These are phyloP conservation scores for Zapornia atra DNA, from an alignment of 2,113 vertebrate species.

Conservation along the genomic window DNA sequence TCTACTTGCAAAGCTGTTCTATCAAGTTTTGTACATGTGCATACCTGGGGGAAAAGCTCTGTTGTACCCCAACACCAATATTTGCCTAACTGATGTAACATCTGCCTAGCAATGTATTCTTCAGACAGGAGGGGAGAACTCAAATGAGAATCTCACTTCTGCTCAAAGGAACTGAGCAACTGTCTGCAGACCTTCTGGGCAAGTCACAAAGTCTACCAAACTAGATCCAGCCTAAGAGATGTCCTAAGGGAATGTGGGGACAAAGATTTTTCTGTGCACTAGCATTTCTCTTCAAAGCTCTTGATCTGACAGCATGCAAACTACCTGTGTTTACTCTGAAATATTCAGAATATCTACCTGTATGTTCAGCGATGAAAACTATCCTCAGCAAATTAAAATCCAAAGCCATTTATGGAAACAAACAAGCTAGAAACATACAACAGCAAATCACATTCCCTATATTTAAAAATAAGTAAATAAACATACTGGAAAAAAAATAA, in stretches of 20 bases:
- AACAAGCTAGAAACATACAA: neutral
- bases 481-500: neutral
- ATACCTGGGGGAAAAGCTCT: neutral
- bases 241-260: neutral
- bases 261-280: neutral
- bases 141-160: neutral
- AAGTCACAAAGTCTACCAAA: neutral
- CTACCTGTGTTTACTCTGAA: neutral
- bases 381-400: neutral
- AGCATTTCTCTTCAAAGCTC: neutral
- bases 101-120: neutral
- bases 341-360: neutral
- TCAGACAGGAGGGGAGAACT: neutral
- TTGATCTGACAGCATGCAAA: neutral
- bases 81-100: neutral
- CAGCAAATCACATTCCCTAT: neutral
- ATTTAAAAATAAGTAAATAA: neutral
- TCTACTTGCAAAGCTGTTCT: neutral
- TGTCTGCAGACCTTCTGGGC: neutral
- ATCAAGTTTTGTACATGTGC: neutral
- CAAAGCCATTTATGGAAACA: neutral
- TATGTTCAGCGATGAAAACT: neutral
- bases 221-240: neutral
- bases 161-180: neutral
- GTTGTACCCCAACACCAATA: neutral